Base-by-base conservation (phyloP, 2,888 invertebrate genomes). In the Patella caerulea region DNA sequence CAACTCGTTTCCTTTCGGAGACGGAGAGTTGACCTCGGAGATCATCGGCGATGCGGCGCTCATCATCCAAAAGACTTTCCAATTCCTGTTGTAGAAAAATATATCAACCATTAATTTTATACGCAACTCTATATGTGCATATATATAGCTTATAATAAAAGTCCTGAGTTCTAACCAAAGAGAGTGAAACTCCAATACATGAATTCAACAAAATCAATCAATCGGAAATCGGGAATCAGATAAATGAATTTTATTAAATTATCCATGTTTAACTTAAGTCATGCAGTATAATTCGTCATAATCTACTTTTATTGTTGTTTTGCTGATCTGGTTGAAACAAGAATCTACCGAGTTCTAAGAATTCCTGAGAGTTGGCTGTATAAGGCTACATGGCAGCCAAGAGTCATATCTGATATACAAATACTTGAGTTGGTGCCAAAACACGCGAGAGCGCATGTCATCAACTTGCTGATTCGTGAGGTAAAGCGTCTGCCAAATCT, bases 1-100 rank as follows among this genome's bases (percentile, higher is more conserved):
- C 91, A 74, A 91, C 88, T 75, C 92, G 88, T 82, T 90, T 91
- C 84, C 91, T 89, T 85, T 92, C 92, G 71, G 89, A 87, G 71
- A 89, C 74, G 53, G 89, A 84, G 74, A 91, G 88, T 78, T 88
- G 88, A 79, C 83, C 82, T 78, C 90, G 87, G 78, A 88, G 84
- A 75, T 91, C 91, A 77, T 91, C 92, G 73, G 88, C 85, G 65
- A 80, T 82, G 73, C 91, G 90, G 72, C 86, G 85, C 78, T 91
- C 88, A 29, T 92, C 92, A 19, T 91, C 91, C 71, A 91, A 82
- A 71, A 87, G 84, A 34, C 86, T 80, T 83, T 92, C 91, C 78
- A 92, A 86, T 83, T 92, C 92, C 91, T 91, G 80, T 7, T 83
- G 77, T 15, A 56, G 69, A 54, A 24, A 73, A 34, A 55, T n/a